phyloP scores from a whole-genome alignment of 2,888 invertebrate genomes.

The Melanargia galathea region DNA sequence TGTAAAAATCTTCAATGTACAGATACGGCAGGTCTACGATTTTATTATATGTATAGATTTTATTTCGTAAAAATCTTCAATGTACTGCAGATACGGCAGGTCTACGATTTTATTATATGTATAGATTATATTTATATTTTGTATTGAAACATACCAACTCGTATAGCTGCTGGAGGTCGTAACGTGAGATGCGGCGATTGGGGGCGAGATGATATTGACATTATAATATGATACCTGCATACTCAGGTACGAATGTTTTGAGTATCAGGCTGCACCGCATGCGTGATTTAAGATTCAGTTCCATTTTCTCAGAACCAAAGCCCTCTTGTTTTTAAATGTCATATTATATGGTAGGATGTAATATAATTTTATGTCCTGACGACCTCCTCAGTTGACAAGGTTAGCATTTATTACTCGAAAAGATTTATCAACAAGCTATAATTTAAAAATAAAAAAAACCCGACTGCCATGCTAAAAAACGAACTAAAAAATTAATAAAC shows the following conservation, averaged over 20 bases:
- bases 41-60: no score
- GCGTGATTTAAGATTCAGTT: not conserved
- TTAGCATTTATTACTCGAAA: not conserved
- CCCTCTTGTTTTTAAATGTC: not conserved
- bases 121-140: no score
- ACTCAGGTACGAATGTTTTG: constrained; percentile 14
- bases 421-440: no score
- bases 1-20: no score
- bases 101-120: no score
- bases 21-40: no score
- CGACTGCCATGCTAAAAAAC: no score
- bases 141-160: no score
- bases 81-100: no score
- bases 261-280: not conserved
- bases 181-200: not conserved
- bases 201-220: constrained; percentile 10
- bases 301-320: constrained; percentile 4
- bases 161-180: constrained; percentile 2
- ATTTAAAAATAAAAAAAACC: no score
- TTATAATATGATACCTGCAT: not conserved
- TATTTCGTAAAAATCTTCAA: no score
- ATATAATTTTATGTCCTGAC: not conserved
- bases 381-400: not conserved
- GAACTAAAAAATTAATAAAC: no score
- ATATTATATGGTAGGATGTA: not conserved